Conservation (phyloP, 2,888 invertebrate species). For the Mechanitis messenoides region DNA sequence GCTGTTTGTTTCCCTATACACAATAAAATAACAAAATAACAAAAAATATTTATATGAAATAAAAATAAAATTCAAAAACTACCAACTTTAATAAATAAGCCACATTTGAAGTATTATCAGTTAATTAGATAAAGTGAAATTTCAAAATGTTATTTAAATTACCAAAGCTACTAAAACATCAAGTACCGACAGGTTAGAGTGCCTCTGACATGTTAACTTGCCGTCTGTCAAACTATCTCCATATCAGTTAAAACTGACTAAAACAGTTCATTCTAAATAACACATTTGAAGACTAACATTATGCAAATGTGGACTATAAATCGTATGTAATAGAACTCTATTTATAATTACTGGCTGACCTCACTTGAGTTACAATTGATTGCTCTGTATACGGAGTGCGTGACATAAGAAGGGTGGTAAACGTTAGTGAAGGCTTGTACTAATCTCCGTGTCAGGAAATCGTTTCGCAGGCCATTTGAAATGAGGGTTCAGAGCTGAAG, state of each 20-base stretch:
- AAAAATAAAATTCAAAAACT: too few relatives aligned
- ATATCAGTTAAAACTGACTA: conserved; percentile 44
- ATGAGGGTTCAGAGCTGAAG: conserved; percentile 61
- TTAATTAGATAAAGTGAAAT: conserved; percentile 16
- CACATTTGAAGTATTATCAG: not conserved
- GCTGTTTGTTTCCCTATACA: too few relatives aligned
- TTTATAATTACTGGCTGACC: conserved; percentile 32
- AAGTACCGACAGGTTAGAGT: conserved; percentile 56
- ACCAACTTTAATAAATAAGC: too few relatives aligned
- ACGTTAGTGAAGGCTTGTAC: conserved; percentile 74
- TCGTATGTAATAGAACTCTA: conserved; percentile 24
- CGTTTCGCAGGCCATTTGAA: conserved; percentile 76
- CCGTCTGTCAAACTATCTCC: conserved; percentile 72
- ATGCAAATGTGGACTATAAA: conserved; percentile 48
- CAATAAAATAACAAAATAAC: too few relatives aligned
- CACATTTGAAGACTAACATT: conserved; percentile 12
- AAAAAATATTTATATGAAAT: too few relatives aligned
- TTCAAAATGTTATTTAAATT: conserved; percentile 45
- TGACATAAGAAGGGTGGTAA: conserved; percentile 75
- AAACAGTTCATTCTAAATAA: conserved; percentile 12
- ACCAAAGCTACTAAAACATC: conserved; percentile 53
- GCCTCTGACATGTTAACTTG: conserved; percentile 74
- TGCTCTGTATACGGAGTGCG: conserved; percentile 60
- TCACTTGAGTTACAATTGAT: conserved; percentile 55
- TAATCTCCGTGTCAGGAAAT: conserved; percentile 77